Conservation (phyloP, 2,113 vertebrate genomes). For the Pristiophorus japonicus region DNA sequence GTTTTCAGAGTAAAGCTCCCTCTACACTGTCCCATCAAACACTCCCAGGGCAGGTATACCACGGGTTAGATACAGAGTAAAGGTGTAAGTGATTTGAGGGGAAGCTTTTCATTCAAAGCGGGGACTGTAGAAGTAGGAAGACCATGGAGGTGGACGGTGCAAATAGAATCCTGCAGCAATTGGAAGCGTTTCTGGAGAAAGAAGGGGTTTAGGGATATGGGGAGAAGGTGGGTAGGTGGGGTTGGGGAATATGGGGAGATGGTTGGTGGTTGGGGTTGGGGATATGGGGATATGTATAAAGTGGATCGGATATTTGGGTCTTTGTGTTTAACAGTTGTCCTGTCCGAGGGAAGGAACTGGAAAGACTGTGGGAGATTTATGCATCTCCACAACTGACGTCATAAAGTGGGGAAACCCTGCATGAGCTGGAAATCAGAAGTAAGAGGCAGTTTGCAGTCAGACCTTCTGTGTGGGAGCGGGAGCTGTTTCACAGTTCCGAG, state of each 20-base stretch:
- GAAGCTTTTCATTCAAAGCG: too few species aligned
- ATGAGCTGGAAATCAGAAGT: background rate
- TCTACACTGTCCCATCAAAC: background rate
- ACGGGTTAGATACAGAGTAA: too few species aligned
- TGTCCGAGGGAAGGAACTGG: background rate
- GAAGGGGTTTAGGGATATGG: too few species aligned
- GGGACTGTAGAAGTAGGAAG: too few species aligned
- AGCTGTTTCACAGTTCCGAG: background rate
- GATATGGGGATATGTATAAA: too few species aligned
- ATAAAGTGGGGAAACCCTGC: background rate
- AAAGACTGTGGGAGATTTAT: background rate
- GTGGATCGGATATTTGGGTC: background rate
- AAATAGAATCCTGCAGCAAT: too few species aligned
- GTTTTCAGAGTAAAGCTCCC: conserved; percentile 9
- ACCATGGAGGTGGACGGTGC: too few species aligned
- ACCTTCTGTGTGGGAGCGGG: background rate
- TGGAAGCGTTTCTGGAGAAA: too few species aligned
- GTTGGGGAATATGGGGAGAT: too few species aligned
- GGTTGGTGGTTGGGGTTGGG: too few species aligned
- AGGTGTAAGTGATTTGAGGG: too few species aligned
- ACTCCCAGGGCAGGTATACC: background rate
- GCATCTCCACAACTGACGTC: background rate
- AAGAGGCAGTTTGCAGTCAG: background rate
- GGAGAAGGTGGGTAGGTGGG: too few species aligned
- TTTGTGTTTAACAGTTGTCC: background rate